Base-by-base conservation (phyloP, 2,888 invertebrate genomes). In the Vesta saturnalis region DNA sequence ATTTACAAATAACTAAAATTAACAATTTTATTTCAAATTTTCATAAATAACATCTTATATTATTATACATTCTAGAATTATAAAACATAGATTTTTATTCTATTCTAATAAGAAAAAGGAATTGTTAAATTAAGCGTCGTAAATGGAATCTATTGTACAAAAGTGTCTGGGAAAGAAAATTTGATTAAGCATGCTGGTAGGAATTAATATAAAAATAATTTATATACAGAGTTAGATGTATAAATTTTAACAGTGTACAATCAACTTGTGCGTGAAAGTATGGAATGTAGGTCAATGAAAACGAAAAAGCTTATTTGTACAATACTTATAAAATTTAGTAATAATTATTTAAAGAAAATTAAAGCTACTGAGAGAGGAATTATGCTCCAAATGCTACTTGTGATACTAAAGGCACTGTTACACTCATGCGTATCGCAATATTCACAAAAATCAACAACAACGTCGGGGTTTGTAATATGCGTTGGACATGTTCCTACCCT, bases 401-500 rank as follows among this genome's bases (percentile, higher is more conserved):
- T 85, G 64, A 83, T 85, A 72, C 84, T 84, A 54, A 87, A 76
- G 10, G 85, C 80, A 0, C 87, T 85, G 77, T 92, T 92, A 84
- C 92, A 92, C 1, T 89, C 88, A 73, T 92, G 91, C 23, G 86
- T 86, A 64, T 90, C 89, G 79, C 92, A 92, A 64, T 90, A 90
- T 78, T 88, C 88, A 75, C 92, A 92, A 83, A 87, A 89, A 54
- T 87, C 85, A 49, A 88, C 84, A 15, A 86, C 83, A 73, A 88
- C 86, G 73, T 88, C 85, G 60, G 84, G 83, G 1, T 86, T 85
- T 67, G 85, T 85, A 35, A 86, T 79, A 70, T 83, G 85, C 1
- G 87, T 84, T 14, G 78, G 79, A 72, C 90, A 90, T 10, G 83
- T 82, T 52, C 84, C 87, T 6, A 85, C 82, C 77, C 84, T 85